Percentiles rank a stretch among this genome's conserved stretches.
Evolutionary conservation across 1,140 invertebrate genomes (phyloP).

Genomic region (Drosophila biarmipes): DNA sequence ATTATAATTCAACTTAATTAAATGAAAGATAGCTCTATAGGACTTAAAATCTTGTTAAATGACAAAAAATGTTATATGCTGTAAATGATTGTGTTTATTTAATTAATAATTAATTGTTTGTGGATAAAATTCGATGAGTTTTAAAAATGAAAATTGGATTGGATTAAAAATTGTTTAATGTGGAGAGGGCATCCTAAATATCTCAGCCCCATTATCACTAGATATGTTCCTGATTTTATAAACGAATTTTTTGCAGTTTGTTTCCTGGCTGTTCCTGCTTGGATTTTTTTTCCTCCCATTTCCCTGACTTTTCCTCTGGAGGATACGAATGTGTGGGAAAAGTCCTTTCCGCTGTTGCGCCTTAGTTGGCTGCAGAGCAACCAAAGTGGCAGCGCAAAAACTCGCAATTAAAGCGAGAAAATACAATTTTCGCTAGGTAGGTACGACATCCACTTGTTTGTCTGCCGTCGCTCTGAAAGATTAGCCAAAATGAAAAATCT

Average conservation of each 20-base stretch:
- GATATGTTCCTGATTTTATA: neutral
- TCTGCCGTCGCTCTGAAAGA: neutral
- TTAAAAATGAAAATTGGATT: too few species aligned
- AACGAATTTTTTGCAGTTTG: neutral
- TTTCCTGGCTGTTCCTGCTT: constrained; percentile 22
- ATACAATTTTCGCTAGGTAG: constrained; percentile 3
- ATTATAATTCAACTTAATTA: too few species aligned
- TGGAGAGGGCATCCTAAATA: too few species aligned
- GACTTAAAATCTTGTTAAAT: too few species aligned
- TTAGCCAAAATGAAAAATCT: constrained; percentile 15
- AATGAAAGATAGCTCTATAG: neutral
- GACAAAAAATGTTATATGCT: too few species aligned
- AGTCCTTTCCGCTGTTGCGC: constrained; percentile 58
- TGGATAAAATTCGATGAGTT: too few species aligned
- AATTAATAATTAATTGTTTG: too few species aligned
- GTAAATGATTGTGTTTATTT: too few species aligned
- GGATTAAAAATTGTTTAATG: too few species aligned
- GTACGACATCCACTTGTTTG: neutral
- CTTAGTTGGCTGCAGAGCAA: constrained; percentile 58
- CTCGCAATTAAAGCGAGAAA: constrained; percentile 25
- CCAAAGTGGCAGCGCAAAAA: constrained; percentile 22
- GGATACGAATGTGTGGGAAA: constrained; percentile 18
- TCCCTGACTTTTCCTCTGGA: constrained; percentile 13
- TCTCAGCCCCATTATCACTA: too few species aligned
- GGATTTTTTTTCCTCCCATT: constrained; percentile 14